A percentile compares a stretch with the other conserved stretches of the same genome.
Evolutionary conservation across 2,113 vertebrate species (phyloP).

Genomic region (Tautogolabrus adspersus): DNA sequence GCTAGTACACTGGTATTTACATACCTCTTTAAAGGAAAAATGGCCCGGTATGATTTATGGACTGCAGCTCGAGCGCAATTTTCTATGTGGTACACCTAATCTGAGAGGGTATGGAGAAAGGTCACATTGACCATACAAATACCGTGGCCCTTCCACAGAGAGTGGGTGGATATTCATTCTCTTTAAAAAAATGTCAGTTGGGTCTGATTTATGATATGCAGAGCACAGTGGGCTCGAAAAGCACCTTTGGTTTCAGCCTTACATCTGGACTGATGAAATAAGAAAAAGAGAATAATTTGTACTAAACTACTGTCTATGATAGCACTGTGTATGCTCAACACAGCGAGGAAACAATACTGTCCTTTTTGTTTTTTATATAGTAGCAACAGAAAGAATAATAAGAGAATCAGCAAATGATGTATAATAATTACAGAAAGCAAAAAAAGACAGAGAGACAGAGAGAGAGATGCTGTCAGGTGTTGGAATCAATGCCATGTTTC

Average conservation of each 20-base stretch:
- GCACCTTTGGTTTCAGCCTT: constrained; percentile 87
- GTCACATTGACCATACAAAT: constrained; percentile 96
- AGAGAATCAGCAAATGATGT: background rate
- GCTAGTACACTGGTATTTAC: constrained; percentile 99
- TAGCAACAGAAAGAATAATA: constrained; percentile 4
- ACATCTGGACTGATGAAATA: constrained; percentile 63
- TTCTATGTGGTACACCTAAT: constrained; percentile 98
- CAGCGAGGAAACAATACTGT: constrained; percentile 13
- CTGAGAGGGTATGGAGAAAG: constrained; percentile 95
- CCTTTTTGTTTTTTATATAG: background rate
- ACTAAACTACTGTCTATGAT: constrained; percentile 51
- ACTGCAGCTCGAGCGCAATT: constrained; percentile 97
- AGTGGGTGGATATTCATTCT: constrained; percentile 97
- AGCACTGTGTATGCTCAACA: constrained; percentile 23
- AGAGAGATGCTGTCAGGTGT: constrained; percentile 80
- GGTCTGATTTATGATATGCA: constrained; percentile 93
- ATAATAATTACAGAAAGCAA: constrained; percentile 32
- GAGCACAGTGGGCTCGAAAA: constrained; percentile 81
- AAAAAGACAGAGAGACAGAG: constrained; percentile 27
- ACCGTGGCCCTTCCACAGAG: constrained; percentile 92
- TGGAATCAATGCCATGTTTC: constrained; percentile 83
- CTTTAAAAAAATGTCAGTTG: constrained; percentile 93
- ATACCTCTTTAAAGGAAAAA: constrained; percentile 99
- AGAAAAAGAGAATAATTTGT: constrained; percentile 38
- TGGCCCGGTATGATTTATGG: constrained; percentile 98